phyloP scores from a whole-genome alignment of 1,140 invertebrate genomes.

The Drosophila hydei region DNA sequence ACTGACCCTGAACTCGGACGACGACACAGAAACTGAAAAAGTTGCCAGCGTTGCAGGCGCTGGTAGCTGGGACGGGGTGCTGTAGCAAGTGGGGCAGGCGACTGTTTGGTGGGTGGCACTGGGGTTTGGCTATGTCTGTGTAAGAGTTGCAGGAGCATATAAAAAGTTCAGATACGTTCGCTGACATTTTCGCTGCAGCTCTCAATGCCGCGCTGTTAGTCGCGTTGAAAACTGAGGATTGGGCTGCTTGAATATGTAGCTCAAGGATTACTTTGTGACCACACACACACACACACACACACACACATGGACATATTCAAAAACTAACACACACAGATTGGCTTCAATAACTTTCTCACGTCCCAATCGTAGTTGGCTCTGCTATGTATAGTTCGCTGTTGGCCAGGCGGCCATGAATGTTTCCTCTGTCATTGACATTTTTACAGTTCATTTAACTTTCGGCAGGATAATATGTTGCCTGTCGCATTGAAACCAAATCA shows the following conservation, averaged over 20 bases:
- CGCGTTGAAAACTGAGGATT: constrained; percentile 14
- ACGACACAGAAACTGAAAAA: constrained; percentile 65
- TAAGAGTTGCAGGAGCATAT: constrained; percentile 42
- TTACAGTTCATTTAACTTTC: constrained; percentile 77
- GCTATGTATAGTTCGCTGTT: constrained; percentile 37
- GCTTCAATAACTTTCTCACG: constrained; percentile 32
- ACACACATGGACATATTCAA: not conserved
- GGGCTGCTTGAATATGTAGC: constrained; percentile 13
- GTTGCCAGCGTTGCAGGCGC: constrained; percentile 19
- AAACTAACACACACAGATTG: constrained; percentile 13
- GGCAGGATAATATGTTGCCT: constrained; percentile 2
- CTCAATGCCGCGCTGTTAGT: constrained; percentile 50
- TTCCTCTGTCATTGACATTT: constrained; percentile 69
- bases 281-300: constrained; percentile 11
- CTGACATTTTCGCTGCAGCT: constrained; percentile 65
- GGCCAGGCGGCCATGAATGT: constrained; percentile 63
- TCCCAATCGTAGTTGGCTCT: constrained; percentile 3
- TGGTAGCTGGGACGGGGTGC: too few relatives aligned
- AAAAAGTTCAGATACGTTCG: constrained; percentile 76
- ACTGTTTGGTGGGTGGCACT: constrained; percentile 39
- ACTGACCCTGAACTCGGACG: constrained; percentile 75
- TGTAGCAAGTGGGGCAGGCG: constrained; percentile 18
- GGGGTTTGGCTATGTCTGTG: constrained; percentile 21
- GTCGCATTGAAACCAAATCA: not conserved
- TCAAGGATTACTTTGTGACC: constrained; percentile 51